A percentile compares a stretch with the other conserved stretches of the same genome.
Conservation (phyloP, 2,888 invertebrate genomes). For the Philopedon plagiatum region DNA sequence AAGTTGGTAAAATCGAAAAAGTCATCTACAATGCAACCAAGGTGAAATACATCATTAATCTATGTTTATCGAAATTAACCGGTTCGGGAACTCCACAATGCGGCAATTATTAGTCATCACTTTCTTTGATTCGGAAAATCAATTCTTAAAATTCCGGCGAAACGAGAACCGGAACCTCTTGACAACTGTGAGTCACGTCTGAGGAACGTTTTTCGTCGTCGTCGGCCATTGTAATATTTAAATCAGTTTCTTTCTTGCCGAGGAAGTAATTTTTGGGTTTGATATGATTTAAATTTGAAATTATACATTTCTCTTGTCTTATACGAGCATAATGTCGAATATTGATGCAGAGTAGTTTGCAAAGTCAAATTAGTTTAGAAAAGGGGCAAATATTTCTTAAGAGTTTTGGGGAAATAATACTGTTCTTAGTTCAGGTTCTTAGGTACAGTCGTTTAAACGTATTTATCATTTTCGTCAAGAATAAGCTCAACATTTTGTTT, state of each 20-base stretch:
- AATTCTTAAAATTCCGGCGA: constrained; percentile 32
- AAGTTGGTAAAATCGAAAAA: too few relatives aligned
- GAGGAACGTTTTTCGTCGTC: constrained; percentile 6
- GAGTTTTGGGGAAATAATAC: too few relatives aligned
- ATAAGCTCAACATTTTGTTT: too few relatives aligned
- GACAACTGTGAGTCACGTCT: constrained; percentile 24
- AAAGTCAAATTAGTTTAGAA: too few relatives aligned
- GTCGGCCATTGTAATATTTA: constrained; percentile 21
- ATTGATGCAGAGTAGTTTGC: too few relatives aligned
- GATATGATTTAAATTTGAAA: constrained; percentile 13
- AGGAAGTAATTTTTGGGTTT: constrained; percentile 26
- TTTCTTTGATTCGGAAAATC: constrained; percentile 29
- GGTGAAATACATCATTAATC: neutral
- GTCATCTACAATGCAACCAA: too few relatives aligned
- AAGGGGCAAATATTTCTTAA: too few relatives aligned
- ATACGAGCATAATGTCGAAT: too few relatives aligned
- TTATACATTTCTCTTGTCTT: neutral
- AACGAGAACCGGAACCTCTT: constrained; percentile 24
- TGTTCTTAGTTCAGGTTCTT: too few relatives aligned
- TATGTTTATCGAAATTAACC: neutral
- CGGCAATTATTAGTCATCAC: constrained; percentile 11
- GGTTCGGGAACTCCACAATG: constrained; percentile 1
- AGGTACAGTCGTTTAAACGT: too few relatives aligned
- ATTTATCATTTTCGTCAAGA: too few relatives aligned
- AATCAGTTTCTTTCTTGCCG: constrained; percentile 6